Evolutionary conservation across 1,140 invertebrate species (phyloP), one percentile per base, ranked within the genome.

Genomic region (Drosophila elegans): DNA sequence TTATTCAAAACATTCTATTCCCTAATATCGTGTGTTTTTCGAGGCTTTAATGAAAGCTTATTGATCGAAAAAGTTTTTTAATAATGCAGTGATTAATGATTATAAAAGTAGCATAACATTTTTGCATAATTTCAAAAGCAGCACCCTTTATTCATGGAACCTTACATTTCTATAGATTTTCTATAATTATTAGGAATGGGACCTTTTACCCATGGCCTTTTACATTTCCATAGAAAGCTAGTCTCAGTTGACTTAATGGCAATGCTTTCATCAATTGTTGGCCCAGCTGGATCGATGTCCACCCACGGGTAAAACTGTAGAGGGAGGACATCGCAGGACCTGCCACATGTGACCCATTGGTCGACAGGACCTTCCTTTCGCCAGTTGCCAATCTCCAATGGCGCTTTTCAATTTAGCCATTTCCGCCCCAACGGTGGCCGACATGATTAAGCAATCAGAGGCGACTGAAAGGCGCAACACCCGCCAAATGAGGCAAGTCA

Each of bases 381-480:
- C 44, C 60, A 11, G 13, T 13, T 10, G 42, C 39, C 72, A 64
- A 61, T 78, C 63, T 75, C 83, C 82, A 88, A 74, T 78, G 82
- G 74, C 64, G 74, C 51, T 86, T 86, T 86, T 88, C 83, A 89
- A 88, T 89, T 80, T 89, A 64, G 72, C 76, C 51, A 83, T 84
- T 89, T 88, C 80, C 80, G 75, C 68, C 74, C 45, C 60, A 76
- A 77, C 67, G 67, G 74, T 78, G 74, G 56, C 52, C 79, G 51
- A 89, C 83, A 88, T 83, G 84, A 88, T 88, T 88, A 88, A 88
- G 83, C 76, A 89, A 88, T 86, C 82, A 86, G 41, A 21, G 49
- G 38, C 63, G 68, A 42, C 67, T 42, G 68, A 82, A 78, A 78
- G 83, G 66, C 74, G 56, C 82, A 81, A 63, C 81, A 75, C 27